Conservation (phyloP, 2,113 vertebrate species). For the Laticauda colubrina region DNA sequence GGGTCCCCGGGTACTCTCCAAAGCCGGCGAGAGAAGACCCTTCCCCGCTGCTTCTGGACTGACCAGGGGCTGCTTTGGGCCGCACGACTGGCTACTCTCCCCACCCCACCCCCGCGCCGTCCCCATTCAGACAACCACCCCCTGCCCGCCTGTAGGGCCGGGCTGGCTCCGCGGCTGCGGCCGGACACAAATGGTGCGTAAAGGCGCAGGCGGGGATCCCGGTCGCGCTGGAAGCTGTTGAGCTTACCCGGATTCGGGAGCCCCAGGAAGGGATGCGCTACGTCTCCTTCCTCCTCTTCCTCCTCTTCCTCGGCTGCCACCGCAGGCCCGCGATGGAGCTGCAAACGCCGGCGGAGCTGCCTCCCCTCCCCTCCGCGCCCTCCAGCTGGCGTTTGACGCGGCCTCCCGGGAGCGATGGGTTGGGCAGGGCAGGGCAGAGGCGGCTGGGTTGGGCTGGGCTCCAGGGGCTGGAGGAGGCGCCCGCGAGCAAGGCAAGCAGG, state of each 20-base stretch:
- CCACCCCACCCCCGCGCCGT: accelerated
- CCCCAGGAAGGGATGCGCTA: background rate
- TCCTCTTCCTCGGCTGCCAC: background rate
- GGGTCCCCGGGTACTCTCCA: background rate
- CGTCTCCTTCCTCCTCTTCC: background rate
- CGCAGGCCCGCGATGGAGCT: background rate
- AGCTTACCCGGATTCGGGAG: background rate
- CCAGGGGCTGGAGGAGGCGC: background rate
- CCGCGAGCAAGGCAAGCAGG: background rate
- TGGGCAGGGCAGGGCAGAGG: background rate
- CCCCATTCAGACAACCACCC: background rate
- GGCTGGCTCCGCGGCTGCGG: background rate
- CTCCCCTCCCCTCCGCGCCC: background rate
- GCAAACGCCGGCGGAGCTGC: background rate
- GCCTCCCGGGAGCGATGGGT: slow-evolving; percentile 11
- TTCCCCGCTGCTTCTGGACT: background rate
- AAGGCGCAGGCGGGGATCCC: background rate
- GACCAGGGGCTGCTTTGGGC: background rate
- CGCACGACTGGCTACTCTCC: background rate
- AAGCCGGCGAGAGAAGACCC: background rate
- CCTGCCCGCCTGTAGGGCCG: background rate
- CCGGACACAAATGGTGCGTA: background rate
- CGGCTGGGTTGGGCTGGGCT: too few species aligned
- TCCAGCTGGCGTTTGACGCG: background rate
- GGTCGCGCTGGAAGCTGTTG: background rate